phyloP scores from a whole-genome alignment of 35 echinoderm and acorn worm genomes.

The Chiridota heheva region DNA sequence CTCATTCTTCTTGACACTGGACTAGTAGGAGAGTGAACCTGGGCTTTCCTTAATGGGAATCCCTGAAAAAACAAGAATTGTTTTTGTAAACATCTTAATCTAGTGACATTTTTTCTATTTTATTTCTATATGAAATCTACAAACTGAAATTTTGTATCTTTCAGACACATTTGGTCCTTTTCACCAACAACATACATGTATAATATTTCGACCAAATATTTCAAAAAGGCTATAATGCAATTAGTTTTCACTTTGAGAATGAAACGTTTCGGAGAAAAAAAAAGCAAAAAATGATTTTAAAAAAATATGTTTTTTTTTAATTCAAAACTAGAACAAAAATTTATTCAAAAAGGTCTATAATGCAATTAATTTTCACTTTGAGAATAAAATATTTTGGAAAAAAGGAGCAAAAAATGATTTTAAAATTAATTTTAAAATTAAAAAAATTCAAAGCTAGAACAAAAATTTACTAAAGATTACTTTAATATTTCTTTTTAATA shows the following conservation, averaged over 20 bases:
- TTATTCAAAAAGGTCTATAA: not conserved
- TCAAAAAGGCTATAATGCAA: not conserved
- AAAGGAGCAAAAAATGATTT: no score
- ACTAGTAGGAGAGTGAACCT: conserved; percentile 22
- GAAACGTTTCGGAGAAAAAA: no score
- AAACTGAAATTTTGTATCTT: not conserved
- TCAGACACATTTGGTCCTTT: not conserved
- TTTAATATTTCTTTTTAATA: no score
- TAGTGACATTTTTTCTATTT: not conserved
- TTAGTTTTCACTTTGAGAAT: no score
- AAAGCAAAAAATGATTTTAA: no score
- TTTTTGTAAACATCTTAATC: not conserved
- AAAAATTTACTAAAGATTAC: no score
- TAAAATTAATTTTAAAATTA: no score
- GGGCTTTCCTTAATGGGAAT: conserved; percentile 36
- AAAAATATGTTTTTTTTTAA: no score
- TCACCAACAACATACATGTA: not conserved
- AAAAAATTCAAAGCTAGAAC: no score
- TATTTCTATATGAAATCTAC: not conserved
- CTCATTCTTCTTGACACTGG: not conserved
- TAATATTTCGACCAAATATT: not conserved
- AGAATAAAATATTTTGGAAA: no score
- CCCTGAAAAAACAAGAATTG: conserved; percentile 10
- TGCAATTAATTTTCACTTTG: no score
- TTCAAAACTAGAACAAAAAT: no score